These are phyloP conservation scores for Epinotia bilunana DNA, from an alignment of 2,888 invertebrate genomes.

Conservation along the genomic window DNA sequence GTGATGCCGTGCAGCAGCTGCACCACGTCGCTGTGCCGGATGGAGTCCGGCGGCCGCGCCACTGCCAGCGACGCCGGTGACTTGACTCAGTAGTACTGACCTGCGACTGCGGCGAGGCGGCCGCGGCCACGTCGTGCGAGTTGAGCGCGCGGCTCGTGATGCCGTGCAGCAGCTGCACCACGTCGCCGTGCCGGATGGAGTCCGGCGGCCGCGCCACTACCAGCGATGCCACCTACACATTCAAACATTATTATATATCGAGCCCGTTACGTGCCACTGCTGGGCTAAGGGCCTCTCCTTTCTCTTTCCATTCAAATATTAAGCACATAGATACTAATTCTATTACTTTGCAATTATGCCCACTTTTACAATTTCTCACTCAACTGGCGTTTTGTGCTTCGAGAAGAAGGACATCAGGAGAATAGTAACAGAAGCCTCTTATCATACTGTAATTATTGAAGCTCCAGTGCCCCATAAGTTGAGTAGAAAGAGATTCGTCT, in stretches of 20 bases:
- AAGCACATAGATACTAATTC: too few relatives aligned
- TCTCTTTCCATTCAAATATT: too few relatives aligned
- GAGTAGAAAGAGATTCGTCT: too few relatives aligned
- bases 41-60: background rate
- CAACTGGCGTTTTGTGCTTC: too few relatives aligned
- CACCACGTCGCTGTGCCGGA: conserved; percentile 91
- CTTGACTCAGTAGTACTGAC: conserved; percentile 55
- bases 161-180: conserved; percentile 97
- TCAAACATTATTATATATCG: background rate
- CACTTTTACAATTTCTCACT: too few relatives aligned
- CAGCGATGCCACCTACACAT: conserved; percentile 85
- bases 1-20: conserved; percentile 97
- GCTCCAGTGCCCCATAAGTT: too few relatives aligned
- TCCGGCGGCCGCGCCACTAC: conserved; percentile 91
- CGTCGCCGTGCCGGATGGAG: conserved; percentile 94
- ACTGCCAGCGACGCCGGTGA: background rate
- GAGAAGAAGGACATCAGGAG: too few relatives aligned
- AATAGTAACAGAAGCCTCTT: too few relatives aligned
- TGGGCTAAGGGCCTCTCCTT: too few relatives aligned
- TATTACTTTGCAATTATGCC: too few relatives aligned
- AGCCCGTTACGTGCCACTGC: too few relatives aligned
- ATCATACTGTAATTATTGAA: too few relatives aligned
- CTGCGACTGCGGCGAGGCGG: conserved; percentile 95
- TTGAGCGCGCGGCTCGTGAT: conserved; percentile 96
- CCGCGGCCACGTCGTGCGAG: conserved; percentile 98